Percentiles rank a stretch among this genome's conserved stretches.
phyloP scores from a whole-genome alignment of 2,797 vertebrate genomes.

The Diceros bicornis region DNA sequence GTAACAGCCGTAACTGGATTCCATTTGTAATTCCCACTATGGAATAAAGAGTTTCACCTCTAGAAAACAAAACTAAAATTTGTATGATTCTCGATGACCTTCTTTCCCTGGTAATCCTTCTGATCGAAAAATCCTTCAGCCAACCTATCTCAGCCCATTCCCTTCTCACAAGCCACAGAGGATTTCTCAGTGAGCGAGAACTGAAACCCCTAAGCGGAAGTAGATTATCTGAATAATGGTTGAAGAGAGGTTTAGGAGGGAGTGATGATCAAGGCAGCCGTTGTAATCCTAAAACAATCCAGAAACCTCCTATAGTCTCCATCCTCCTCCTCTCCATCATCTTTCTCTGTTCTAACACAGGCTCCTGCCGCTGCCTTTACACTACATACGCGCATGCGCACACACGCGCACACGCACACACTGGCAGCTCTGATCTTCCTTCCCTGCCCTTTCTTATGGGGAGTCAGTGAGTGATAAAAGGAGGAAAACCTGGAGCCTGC shows the following conservation, averaged over 20 bases:
- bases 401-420: not conserved
- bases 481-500: not conserved
- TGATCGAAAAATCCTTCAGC: not conserved
- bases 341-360: not conserved
- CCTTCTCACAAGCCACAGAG: conserved; percentile 17
- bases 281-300: not conserved
- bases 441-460: not conserved
- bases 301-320: not conserved
- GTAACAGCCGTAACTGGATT: conserved; percentile 25
- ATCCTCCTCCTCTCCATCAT: not conserved
- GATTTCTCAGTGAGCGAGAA: conserved; percentile 39
- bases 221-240: conserved; percentile 13
- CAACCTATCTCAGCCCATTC: conserved; percentile 26
- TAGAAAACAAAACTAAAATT: conserved; percentile 63
- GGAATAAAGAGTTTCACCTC: conserved; percentile 37
- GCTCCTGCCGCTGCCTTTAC: not conserved
- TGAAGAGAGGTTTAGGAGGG: not conserved
- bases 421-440: not conserved
- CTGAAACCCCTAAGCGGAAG: conserved; percentile 18
- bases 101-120: conserved; percentile 21
- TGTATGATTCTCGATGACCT: conserved; percentile 2
- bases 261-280: conserved; percentile 35
- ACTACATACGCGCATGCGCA: not conserved
- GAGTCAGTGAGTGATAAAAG: conserved; percentile 4
- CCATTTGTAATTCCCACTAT: conserved; percentile 21